Percentiles rank a stretch among this genome's conserved stretches.
These are phyloP conservation scores for chimpanzee (Pan troglodytes) DNA, from an alignment of 2,113 vertebrate species.

Conservation along the genomic window NHGRI_mPanTro3-v2.1_pri NC_072411.2:31350501-31351000, in stretches of 20 bases:
- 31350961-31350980: not conserved
- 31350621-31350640: no score
- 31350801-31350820: not conserved
- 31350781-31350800: not conserved
- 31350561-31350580: no score
- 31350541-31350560: not conserved
- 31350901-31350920: not conserved
- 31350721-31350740: no score
- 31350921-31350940: not conserved
- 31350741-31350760: no score
- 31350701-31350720: no score
- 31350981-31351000: not conserved
- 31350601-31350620: not conserved
- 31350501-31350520: not conserved
- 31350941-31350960: no score
- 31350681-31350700: no score
- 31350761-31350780: no score
- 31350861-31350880: not conserved
- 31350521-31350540: not conserved
- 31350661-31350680: no score
- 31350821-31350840: not conserved
- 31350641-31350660: no score
- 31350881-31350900: not conserved
- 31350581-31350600: rapidly evolving
- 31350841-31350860: not conserved